A percentile compares a stretch with the other conserved stretches of the same genome.
Evolutionary conservation across 2,888 invertebrate genomes (phyloP).

Genomic region (Sepiola atlantica): DNA sequence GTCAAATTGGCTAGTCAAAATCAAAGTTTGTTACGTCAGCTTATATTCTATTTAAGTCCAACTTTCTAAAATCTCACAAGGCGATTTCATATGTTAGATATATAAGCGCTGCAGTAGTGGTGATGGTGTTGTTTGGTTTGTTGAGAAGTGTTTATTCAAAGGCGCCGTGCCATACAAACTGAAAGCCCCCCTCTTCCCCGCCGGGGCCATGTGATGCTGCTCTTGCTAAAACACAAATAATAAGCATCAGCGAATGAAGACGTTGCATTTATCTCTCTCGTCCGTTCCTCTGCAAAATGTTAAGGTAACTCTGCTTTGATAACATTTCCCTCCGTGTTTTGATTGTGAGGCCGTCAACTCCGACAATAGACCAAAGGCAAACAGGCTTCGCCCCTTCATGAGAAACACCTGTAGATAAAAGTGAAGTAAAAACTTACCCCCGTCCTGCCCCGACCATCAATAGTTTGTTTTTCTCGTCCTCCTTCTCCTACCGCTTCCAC

Average conservation of each 20-base stretch:
- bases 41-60: background rate
- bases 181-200: background rate
- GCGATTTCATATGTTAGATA: too few relatives aligned
- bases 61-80: too few relatives aligned
- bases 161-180: constrained; percentile 32
- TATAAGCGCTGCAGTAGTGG: background rate
- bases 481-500: background rate
- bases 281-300: background rate
- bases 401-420: constrained; percentile 2
- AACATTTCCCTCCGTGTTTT: background rate
- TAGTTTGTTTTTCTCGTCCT: background rate
- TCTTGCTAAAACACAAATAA: too few relatives aligned
- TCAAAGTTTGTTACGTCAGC: too few relatives aligned
- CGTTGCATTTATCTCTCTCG: background rate
- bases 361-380: constrained; percentile 20
- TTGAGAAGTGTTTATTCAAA: constrained; percentile 6
- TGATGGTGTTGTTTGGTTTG: background rate
- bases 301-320: constrained; percentile 16
- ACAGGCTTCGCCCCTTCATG: background rate
- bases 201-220: too few relatives aligned
- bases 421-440: background rate
- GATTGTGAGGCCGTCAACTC: background rate
- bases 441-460: background rate
- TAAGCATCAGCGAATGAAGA: background rate
- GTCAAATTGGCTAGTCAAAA: background rate